Evolutionary conservation across 1,140 invertebrate species (phyloP).

Genomic region (Thalassaphorura encarpata): DNA sequence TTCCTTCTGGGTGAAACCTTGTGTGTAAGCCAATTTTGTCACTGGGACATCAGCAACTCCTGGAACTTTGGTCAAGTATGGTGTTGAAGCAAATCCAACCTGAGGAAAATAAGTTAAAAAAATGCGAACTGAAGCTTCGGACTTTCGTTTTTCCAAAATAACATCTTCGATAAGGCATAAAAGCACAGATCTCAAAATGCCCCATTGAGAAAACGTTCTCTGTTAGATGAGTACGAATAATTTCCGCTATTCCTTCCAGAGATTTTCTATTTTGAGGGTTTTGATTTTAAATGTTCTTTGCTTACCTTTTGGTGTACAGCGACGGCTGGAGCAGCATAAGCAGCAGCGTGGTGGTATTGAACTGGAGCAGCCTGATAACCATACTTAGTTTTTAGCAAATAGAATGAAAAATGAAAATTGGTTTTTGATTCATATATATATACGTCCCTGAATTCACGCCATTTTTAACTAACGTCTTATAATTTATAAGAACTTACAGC

Average conservation of each 20-base stretch:
- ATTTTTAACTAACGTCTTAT: too few relatives aligned
- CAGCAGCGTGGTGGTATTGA: background rate
- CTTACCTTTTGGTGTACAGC: background rate
- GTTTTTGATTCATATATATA: too few relatives aligned
- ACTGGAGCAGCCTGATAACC: background rate
- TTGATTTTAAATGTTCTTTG: background rate
- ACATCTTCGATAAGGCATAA: background rate
- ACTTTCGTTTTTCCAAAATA: background rate
- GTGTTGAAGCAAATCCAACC: slow-evolving; percentile 38
- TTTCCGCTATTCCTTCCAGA: background rate
- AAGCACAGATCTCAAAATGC: background rate
- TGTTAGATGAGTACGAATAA: background rate
- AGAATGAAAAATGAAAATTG: too few relatives aligned
- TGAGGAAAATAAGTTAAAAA: slow-evolving; percentile 25
- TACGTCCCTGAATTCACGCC: too few relatives aligned
- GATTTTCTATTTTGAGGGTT: background rate
- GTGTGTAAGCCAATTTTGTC: slow-evolving; percentile 43
- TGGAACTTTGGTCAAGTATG: slow-evolving; percentile 43
- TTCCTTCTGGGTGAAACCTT: slow-evolving; percentile 44
- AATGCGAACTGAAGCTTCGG: background rate
- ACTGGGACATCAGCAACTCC: slow-evolving; percentile 45
- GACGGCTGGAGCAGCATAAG: background rate
- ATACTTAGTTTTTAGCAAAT: too few relatives aligned
- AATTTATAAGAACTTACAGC: too few relatives aligned
- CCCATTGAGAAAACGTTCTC: too few relatives aligned